phyloP scores from a whole-genome alignment of 2,113 vertebrate genomes.

The Notothenia coriiceps region DNA sequence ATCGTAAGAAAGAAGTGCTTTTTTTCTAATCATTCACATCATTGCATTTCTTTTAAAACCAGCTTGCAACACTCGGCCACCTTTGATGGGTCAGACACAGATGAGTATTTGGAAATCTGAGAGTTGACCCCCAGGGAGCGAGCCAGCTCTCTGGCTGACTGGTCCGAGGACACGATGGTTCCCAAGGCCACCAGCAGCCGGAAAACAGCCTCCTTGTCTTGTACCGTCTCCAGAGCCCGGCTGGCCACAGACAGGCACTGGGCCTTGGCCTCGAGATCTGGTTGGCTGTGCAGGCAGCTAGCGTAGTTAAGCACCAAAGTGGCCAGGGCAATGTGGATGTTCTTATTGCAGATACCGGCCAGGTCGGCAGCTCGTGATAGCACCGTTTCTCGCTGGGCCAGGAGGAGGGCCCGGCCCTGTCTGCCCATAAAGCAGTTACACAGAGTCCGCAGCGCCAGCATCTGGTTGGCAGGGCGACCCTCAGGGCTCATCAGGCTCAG shows the following conservation, averaged over 20 bases:
- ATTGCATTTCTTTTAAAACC: constrained; percentile 92
- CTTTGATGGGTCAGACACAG: constrained; percentile 93
- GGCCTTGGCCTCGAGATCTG: constrained; percentile 95
- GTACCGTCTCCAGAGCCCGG: constrained; percentile 92
- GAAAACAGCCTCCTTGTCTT: constrained; percentile 96
- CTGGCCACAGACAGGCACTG: constrained; percentile 97
- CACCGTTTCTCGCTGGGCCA: constrained; percentile 91
- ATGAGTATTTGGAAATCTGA: constrained; percentile 93
- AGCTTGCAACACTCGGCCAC: constrained; percentile 95
- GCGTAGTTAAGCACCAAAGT: constrained; percentile 95
- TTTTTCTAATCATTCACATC: constrained; percentile 57
- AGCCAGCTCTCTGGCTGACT: constrained; percentile 92
- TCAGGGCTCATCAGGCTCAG: constrained; percentile 90
- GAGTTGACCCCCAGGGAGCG: constrained; percentile 93
- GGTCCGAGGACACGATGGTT: constrained; percentile 92
- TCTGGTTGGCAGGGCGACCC: constrained; percentile 94
- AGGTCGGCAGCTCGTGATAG: constrained; percentile 91
- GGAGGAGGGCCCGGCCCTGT: constrained; percentile 89
- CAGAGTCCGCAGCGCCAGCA: constrained; percentile 93
- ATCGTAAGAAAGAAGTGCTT: constrained; percentile 60
- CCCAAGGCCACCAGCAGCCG: constrained; percentile 96
- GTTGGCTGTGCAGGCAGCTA: constrained; percentile 89
- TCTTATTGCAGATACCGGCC: constrained; percentile 91
- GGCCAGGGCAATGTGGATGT: constrained; percentile 95
- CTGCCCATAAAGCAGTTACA: constrained; percentile 94